phyloP scores from a whole-genome alignment of 1,140 invertebrate species.

The Dendrolimus punctatus region DNA sequence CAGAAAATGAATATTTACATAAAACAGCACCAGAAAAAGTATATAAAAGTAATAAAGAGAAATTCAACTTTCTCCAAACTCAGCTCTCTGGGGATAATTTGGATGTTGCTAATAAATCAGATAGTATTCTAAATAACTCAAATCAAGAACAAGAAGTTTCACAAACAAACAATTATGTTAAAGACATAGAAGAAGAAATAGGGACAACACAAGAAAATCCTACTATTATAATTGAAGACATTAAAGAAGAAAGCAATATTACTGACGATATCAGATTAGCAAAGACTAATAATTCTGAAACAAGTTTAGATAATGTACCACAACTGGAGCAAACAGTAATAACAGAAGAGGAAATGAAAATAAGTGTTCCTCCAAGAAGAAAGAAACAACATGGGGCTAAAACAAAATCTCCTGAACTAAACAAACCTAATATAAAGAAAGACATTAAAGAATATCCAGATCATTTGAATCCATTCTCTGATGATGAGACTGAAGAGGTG shows the following conservation, averaged over 20 bases:
- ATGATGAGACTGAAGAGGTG: conserved; percentile 73
- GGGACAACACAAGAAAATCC: conserved; percentile 7
- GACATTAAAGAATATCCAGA: conserved; percentile 76
- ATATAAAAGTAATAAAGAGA: conserved; percentile 55
- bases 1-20: conserved; percentile 24
- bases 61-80: conserved; percentile 64
- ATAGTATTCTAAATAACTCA: conserved; percentile 15
- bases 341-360: conserved; percentile 35
- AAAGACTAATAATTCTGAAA: conserved; percentile 26
- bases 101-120: conserved; percentile 16
- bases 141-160: conserved; percentile 9
- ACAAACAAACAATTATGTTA: background rate
- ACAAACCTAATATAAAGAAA: conserved; percentile 19
- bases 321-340: conserved; percentile 13
- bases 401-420: conserved; percentile 13
- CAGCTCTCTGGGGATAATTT: conserved; percentile 38
- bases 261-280: conserved; percentile 62
- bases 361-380: conserved; percentile 57
- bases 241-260: conserved; percentile 39
- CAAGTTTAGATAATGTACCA: conserved; percentile 17
- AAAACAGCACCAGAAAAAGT: conserved; percentile 37
- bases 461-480: conserved; percentile 86
- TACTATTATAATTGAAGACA: conserved; percentile 6
- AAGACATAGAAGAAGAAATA: conserved; percentile 2
- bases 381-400: conserved; percentile 38